Conservation (phyloP, 2,797 vertebrate species). For the Squalus acanthias region DNA sequence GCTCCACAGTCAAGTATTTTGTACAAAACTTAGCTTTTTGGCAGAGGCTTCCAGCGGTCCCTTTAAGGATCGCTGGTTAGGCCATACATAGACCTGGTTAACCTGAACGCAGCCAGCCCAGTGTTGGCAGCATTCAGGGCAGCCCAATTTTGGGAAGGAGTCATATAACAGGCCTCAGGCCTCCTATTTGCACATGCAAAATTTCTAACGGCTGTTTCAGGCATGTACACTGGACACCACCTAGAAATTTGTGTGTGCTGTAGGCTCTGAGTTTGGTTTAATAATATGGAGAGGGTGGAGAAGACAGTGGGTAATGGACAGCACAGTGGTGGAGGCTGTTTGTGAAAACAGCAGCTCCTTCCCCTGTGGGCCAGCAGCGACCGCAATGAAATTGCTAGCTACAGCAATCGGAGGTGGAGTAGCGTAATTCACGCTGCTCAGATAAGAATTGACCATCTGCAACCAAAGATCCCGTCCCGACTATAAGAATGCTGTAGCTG, state of each 20-base stretch:
- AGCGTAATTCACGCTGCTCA: background rate
- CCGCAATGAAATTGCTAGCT: too few relatives aligned
- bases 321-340: background rate
- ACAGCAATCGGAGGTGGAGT: background rate
- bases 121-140: background rate
- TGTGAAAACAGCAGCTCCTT: background rate
- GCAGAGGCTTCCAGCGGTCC: background rate
- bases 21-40: background rate
- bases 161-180: background rate
- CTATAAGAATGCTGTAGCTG: background rate
- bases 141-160: background rate
- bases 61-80: background rate
- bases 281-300: background rate
- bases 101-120: background rate
- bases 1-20: background rate
- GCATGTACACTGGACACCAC: background rate
- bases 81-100: background rate
- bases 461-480: background rate
- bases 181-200: background rate
- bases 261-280: background rate
- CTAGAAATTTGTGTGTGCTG: background rate
- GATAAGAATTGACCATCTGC: background rate
- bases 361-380: background rate
- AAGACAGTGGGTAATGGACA: background rate
- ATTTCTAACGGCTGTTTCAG: background rate